Percentiles rank a stretch among this genome's conserved stretches.
Conservation (phyloP, 2,797 vertebrate genomes). For the Phyllotis vaccarum region DNA sequence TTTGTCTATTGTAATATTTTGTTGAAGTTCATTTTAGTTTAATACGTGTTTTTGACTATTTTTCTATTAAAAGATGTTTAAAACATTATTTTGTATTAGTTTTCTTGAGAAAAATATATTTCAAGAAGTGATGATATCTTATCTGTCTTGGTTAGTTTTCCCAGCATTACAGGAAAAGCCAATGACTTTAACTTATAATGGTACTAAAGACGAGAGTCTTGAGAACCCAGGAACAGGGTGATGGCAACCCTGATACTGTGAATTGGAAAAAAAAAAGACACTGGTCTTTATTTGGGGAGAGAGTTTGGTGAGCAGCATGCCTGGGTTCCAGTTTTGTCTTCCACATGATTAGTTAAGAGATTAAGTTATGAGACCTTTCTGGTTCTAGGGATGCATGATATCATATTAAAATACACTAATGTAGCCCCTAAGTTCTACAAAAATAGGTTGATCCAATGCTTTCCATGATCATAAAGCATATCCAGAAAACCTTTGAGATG, state of each 20-base stretch:
- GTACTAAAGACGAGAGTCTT: neutral
- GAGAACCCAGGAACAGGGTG: neutral
- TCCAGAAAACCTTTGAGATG: conserved; percentile 34
- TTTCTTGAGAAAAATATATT: neutral
- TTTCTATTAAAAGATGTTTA: neutral
- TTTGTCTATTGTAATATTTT: conserved; percentile 2
- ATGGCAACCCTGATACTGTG: neutral
- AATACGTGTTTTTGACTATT: neutral
- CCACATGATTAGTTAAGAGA: neutral
- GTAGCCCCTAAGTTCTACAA: neutral
- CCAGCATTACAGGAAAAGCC: neutral
- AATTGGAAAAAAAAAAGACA: neutral
- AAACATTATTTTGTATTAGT: neutral
- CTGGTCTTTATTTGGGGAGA: neutral
- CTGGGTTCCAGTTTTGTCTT: neutral
- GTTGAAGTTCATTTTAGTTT: conserved; percentile 14
- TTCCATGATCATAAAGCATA: conserved; percentile 18
- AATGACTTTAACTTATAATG: neutral
- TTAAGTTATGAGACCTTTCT: neutral
- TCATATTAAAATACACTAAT: conserved; percentile 23
- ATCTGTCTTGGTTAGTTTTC: neutral
- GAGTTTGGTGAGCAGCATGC: neutral
- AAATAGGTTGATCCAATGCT: neutral
- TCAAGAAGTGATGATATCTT: neutral
- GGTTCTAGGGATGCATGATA: neutral